A percentile compares a stretch with the other conserved stretches of the same genome.
These are phyloP conservation scores for Lepidurus packardi DNA, from an alignment of 1,140 invertebrate genomes.

Conservation along the genomic window DNA sequence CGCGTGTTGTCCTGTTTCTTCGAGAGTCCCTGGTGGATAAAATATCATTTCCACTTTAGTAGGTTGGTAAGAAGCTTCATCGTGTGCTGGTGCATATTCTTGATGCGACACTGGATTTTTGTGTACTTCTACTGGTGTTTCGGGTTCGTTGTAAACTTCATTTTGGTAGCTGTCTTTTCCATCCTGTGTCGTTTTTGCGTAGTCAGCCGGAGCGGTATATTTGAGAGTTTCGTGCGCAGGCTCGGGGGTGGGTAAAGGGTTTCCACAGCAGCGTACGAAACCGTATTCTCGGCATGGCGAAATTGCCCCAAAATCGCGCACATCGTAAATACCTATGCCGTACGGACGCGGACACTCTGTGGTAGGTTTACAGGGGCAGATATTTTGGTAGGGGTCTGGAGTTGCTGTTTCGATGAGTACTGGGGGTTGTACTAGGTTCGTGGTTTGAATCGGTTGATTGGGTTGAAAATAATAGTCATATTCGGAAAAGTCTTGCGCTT, in stretches of 20 bases:
- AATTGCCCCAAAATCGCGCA: constrained; percentile 28
- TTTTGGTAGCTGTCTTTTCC: background rate
- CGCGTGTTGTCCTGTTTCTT: background rate
- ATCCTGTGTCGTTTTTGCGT: background rate
- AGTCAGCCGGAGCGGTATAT: background rate
- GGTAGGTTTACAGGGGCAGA: constrained; percentile 7
- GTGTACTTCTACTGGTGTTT: background rate
- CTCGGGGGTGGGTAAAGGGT: constrained; percentile 16
- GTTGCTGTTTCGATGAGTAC: background rate
- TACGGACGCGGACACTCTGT: constrained; percentile 23
- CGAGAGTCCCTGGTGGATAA: no score
- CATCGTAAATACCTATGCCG: constrained; percentile 29
- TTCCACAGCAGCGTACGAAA: constrained; percentile 29
- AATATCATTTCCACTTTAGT: constrained; percentile 17
- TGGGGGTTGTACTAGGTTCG: background rate
- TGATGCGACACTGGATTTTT: background rate
- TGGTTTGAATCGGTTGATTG: background rate
- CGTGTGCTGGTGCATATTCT: background rate
- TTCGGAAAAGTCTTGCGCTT: background rate
- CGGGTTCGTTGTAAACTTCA: background rate
- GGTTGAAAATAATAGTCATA: constrained; percentile 27
- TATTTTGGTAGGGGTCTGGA: constrained; percentile 18
- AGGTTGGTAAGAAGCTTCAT: background rate
- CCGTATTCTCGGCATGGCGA: constrained; percentile 32
- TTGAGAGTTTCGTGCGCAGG: background rate